Evolutionary conservation across 2,888 invertebrate species (phyloP).

Genomic region (Rhamphomyia laevipes): DNA sequence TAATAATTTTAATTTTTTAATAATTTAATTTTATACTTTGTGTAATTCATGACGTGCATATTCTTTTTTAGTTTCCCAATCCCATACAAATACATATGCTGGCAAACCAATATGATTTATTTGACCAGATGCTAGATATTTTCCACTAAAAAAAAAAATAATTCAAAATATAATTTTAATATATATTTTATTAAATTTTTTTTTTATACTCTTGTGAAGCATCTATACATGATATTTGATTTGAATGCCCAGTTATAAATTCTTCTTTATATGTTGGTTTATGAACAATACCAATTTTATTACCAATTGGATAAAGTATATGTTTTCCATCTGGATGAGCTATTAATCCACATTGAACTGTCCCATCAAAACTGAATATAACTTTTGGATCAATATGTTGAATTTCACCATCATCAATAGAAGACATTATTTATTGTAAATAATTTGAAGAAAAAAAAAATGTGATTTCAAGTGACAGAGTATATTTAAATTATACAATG

Average conservation of each 20-base stretch:
- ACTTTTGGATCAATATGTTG: constrained; percentile 52
- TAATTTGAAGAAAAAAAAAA: too few species aligned
- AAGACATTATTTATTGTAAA: not conserved
- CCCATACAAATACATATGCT: constrained; percentile 78
- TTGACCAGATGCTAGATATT: constrained; percentile 79
- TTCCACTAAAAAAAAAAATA: constrained; percentile 42
- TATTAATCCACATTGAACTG: constrained; percentile 46
- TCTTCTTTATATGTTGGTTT: constrained; percentile 53
- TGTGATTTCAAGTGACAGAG: too few species aligned
- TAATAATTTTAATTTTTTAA: not conserved
- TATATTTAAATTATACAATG: too few species aligned
- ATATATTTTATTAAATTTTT: not conserved
- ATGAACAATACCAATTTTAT: constrained; percentile 63
- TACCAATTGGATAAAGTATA: constrained; percentile 65
- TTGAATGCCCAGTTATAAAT: constrained; percentile 69
- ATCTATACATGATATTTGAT: constrained; percentile 64
- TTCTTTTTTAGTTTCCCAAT: constrained; percentile 52
- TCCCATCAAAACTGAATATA: constrained; percentile 71
- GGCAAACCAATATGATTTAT: constrained; percentile 85
- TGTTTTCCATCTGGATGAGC: constrained; percentile 61
- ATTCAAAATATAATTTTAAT: not conserved
- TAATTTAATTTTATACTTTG: constrained; percentile 43
- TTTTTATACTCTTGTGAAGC: constrained; percentile 46
- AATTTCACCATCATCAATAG: constrained; percentile 22
- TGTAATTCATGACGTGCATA: constrained; percentile 68